Percentiles rank a stretch among this genome's conserved stretches.
Evolutionary conservation across 2,797 vertebrate species (phyloP).

Genomic region (Typhlichthys subterraneus): DNA sequence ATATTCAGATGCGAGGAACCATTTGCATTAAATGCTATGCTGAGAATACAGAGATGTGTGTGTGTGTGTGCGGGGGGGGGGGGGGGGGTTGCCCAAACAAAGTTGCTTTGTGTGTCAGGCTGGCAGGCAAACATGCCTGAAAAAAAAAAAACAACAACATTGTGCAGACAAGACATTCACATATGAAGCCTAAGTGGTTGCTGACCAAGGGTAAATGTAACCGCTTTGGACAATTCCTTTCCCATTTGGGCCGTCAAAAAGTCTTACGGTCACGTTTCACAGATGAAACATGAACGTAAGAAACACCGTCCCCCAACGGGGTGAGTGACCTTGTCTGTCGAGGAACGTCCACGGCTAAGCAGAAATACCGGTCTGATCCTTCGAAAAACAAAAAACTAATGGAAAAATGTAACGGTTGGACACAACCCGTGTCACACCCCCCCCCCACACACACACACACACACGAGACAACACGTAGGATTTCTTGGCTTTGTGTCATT

Average conservation of each 20-base stretch:
- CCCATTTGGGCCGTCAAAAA: constrained; percentile 41
- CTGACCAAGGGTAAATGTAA: constrained; percentile 32
- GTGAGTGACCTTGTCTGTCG: constrained; percentile 51
- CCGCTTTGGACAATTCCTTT: constrained; percentile 21
- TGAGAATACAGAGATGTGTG: no score
- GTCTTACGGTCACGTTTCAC: constrained; percentile 45
- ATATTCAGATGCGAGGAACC: no score
- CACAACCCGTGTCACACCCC: constrained; percentile 9
- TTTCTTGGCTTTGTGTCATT: no score
- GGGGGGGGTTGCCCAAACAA: neutral
- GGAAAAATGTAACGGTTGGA: constrained; percentile 11
- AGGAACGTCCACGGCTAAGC: constrained; percentile 36
- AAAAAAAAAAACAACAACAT: neutral
- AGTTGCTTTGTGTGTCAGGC: constrained; percentile 6
- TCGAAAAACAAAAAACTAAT: constrained; percentile 28
- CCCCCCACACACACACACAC: constrained; percentile 1
- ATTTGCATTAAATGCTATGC: no score
- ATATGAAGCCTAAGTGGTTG: constrained; percentile 25
- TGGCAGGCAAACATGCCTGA: neutral
- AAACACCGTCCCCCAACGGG: constrained; percentile 41
- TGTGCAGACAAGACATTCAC: constrained; percentile 10
- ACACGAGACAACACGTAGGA: neutral
- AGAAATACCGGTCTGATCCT: constrained; percentile 39
- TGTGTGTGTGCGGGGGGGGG: no score
- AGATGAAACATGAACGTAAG: constrained; percentile 12